phyloP scores from a whole-genome alignment of 2,797 vertebrate genomes.

The Xyrichtys novacula region DNA sequence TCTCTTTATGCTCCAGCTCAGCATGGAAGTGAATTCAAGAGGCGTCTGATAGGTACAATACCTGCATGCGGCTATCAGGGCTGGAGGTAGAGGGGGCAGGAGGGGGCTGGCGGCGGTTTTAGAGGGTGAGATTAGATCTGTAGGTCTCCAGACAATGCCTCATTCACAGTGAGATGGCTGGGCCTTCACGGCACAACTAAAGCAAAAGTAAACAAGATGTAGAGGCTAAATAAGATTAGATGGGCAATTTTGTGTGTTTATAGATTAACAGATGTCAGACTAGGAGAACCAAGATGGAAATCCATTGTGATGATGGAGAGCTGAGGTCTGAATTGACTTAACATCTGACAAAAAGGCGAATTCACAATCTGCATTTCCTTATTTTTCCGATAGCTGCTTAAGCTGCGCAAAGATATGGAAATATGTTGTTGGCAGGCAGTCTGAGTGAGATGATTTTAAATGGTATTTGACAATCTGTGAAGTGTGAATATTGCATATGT shows the following conservation, averaged over 20 bases:
- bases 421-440: slow-evolving; percentile 40
- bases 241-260: slow-evolving; percentile 77
- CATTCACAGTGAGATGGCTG: slow-evolving; percentile 73
- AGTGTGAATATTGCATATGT: slow-evolving; percentile 53
- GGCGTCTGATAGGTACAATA: slow-evolving; percentile 66
- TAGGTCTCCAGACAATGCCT: slow-evolving; percentile 75
- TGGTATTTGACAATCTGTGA: slow-evolving; percentile 47
- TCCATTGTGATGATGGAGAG: slow-evolving; percentile 28
- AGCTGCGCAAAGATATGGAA: slow-evolving; percentile 55
- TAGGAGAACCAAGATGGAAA: slow-evolving; percentile 38
- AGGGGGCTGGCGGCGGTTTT: slow-evolving; percentile 54
- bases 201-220: slow-evolving; percentile 78
- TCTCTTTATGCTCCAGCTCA: slow-evolving; percentile 40
- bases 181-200: slow-evolving; percentile 61
- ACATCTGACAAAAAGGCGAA: slow-evolving; percentile 37
- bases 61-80: slow-evolving; percentile 67
- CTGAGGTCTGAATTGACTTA: slow-evolving; percentile 32
- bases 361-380: slow-evolving; percentile 55
- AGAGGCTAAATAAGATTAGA: slow-evolving; percentile 77
- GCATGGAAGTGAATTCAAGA: slow-evolving; percentile 52
- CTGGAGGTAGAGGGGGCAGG: slow-evolving; percentile 53
- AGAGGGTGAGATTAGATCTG: slow-evolving; percentile 72
- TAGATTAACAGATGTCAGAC: slow-evolving; percentile 70
- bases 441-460: slow-evolving; percentile 43
- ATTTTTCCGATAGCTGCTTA: slow-evolving; percentile 56